These are phyloP conservation scores for Cheilosia pagana DNA, from an alignment of 2,888 invertebrate genomes.

Conservation along the genomic window DNA sequence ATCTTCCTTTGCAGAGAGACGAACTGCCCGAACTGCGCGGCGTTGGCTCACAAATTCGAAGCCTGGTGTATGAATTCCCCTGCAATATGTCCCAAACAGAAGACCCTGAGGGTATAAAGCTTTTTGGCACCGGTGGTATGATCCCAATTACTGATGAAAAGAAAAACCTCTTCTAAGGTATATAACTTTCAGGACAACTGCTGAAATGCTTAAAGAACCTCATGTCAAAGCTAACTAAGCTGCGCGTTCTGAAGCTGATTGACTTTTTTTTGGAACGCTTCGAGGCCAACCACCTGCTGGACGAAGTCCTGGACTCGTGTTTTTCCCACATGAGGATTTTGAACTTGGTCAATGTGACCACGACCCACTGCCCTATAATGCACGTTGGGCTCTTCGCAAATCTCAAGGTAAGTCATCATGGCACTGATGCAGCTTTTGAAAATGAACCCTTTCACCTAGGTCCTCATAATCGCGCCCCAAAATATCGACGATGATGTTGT, in stretches of 20 bases:
- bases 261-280: conserved; percentile 90
- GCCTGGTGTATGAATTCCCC: conserved; percentile 89
- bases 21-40: conserved; percentile 81
- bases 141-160: neutral
- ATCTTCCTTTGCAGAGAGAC: conserved; percentile 68
- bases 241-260: conserved; percentile 87
- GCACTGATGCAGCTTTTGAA: neutral
- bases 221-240: conserved; percentile 87
- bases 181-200: conserved; percentile 84
- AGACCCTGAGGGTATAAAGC: conserved; percentile 86
- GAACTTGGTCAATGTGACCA: conserved; percentile 90
- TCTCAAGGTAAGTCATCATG: conserved; percentile 84
- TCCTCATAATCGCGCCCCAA: conserved; percentile 88
- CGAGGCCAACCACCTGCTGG: conserved; percentile 89
- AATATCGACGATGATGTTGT: conserved; percentile 90
- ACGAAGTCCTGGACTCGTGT: conserved; percentile 88
- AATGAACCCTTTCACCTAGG: conserved; percentile 81
- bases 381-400: conserved; percentile 91
- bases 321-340: conserved; percentile 86
- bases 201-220: conserved; percentile 87
- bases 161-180: neutral
- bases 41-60: conserved; percentile 85
- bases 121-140: conserved; percentile 90
- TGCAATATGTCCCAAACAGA: conserved; percentile 88
- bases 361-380: conserved; percentile 87